These are phyloP conservation scores for Synanthedon myopaeformis DNA, from an alignment of 2,888 invertebrate genomes.

Conservation along the genomic window DNA sequence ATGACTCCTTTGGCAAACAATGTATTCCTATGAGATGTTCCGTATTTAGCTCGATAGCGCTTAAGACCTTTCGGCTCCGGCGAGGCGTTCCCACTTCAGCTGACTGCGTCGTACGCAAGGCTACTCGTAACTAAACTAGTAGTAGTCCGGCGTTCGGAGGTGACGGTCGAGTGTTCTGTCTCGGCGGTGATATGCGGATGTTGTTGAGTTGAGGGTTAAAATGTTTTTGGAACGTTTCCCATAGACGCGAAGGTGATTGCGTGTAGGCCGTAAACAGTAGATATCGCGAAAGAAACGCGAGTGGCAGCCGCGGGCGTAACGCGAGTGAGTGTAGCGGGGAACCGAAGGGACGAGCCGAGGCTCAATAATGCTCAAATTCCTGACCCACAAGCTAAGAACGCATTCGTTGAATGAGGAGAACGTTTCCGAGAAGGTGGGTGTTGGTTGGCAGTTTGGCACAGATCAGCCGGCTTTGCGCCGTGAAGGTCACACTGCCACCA, in stretches of 20 bases:
- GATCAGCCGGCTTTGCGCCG: conserved; percentile 10
- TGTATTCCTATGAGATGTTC: conserved; percentile 12
- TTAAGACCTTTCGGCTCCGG: conserved; percentile 53
- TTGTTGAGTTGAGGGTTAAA: conserved; percentile 33
- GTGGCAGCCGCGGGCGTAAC: conserved; percentile 10
- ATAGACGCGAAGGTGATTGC: conserved; percentile 26
- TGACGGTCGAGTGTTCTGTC: conserved; percentile 35
- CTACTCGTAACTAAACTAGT: conserved; percentile 55
- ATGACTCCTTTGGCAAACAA: conserved; percentile 7
- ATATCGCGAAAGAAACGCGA: conserved; percentile 12
- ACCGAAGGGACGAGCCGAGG: conserved; percentile 55
- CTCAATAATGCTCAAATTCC: conserved; percentile 86
- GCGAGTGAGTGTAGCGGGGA: conserved; percentile 26
- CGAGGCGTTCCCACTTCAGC: conserved; percentile 64
- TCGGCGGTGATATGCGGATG: conserved; percentile 41
- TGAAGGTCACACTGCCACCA: conserved; percentile 56
- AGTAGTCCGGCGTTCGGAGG: conserved; percentile 50
- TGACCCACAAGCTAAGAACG: conserved; percentile 86
- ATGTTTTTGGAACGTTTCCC: conserved; percentile 53
- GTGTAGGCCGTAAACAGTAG: conserved; percentile 14
- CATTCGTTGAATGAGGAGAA: conserved; percentile 88
- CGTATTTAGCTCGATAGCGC: conserved; percentile 37
- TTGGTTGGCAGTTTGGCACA: conserved; percentile 21
- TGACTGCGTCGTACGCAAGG: conserved; percentile 69
- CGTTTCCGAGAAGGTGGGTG: conserved; percentile 80